Evolutionary conservation across 1,140 invertebrate genomes (phyloP), one percentile per base, ranked within the genome.

Genomic region (Drosophila elegans): DNA sequence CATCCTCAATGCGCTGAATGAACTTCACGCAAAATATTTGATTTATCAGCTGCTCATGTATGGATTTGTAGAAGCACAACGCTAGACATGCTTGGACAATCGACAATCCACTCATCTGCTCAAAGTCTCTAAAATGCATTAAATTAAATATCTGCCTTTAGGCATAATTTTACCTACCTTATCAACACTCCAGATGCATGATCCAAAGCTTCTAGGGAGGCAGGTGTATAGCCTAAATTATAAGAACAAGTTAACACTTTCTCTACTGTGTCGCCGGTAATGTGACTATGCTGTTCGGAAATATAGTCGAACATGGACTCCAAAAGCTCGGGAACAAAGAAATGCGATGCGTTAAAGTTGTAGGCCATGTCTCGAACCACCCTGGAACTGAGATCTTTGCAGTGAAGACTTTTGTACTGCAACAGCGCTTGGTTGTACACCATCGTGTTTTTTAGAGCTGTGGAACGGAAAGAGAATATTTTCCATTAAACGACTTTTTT

Each of bases 11-110:
- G 63, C 93, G 92, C 55, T 94, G 93, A 61, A 94, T 92, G 66
- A 94, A 94, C 55, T 93, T 92, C 2, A 93, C 93, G 60, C 93
- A 94, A 72, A 94, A 94, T 21, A 94, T 93, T 66, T 92, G 83
- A 76, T 93, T 92, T 12, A 94, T 90, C 6, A 94, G 78, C 41
- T 92, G 78, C 25, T 92, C 90, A 3, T 93, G 91, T 56, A 94
- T 90, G 11, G 73, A 63, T 63, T 93, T 92, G 61, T 93, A 94
- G 67, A 91, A 94, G 61, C 93, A 92, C 11, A 94, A 69, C 0
- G 93, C 90, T 13, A 94, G 74, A 48, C 90, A 92, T 6, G 91
- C 78, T 61, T 94, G 93, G 3, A 94, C 75, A 11, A 94, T 74
- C 0, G 92, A 75, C 3, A 94, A 66, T 0, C 93, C 92, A 41